Conservation (phyloP, 2,888 invertebrate species). For the Ormia ochracea region DNA sequence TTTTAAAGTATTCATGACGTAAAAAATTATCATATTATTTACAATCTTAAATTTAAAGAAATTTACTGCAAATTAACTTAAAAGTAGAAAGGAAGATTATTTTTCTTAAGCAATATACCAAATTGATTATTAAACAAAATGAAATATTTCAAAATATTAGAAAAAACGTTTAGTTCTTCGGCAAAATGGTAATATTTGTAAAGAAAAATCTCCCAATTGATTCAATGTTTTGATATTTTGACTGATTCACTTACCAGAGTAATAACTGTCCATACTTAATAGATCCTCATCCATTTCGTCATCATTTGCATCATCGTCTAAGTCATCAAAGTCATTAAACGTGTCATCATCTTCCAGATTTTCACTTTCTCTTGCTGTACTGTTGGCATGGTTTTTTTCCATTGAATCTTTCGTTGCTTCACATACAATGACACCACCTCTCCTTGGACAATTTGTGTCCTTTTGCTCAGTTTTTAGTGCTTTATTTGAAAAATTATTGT, state of each 20-base stretch:
- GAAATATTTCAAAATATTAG: too few species aligned
- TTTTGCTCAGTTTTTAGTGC: background rate
- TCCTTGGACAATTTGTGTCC: background rate
- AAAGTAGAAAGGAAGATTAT: too few species aligned
- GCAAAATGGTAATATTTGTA: too few species aligned
- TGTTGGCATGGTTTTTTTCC: background rate
- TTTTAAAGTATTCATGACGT: too few species aligned
- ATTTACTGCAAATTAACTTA: too few species aligned
- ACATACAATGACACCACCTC: background rate
- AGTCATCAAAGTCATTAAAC: conserved; percentile 59
- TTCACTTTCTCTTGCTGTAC: background rate
- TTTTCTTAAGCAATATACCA: too few species aligned
- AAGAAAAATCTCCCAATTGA: too few species aligned
- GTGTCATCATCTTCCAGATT: conserved; percentile 40
- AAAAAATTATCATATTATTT: too few species aligned
- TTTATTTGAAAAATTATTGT: background rate
- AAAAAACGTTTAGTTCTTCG: too few species aligned
- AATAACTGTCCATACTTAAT: conserved; percentile 76
- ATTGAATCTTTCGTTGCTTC: background rate
- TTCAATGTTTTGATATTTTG: too few species aligned
- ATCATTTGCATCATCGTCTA: conserved; percentile 65
- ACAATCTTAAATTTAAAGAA: too few species aligned
- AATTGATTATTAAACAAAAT: too few species aligned
- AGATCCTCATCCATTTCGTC: conserved; percentile 73
- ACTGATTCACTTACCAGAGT: conserved; percentile 73